These are phyloP conservation scores for Salticus scenicus DNA, from an alignment of 2,888 invertebrate genomes.

Conservation along the genomic window DNA sequence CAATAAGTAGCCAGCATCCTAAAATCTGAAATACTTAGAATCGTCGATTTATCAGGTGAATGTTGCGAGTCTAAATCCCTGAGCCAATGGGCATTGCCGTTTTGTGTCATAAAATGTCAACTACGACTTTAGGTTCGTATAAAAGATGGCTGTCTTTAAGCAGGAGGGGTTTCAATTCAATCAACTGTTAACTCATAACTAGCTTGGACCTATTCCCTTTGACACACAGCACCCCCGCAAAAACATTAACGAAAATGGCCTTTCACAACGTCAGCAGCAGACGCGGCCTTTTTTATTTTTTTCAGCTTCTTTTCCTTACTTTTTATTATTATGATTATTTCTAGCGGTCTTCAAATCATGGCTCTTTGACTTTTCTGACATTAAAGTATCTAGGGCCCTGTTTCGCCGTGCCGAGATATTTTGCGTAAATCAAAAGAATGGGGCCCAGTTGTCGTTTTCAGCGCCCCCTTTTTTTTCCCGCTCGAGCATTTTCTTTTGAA, in stretches of 20 bases:
- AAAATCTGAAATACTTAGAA: background rate
- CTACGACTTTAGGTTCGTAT: slow-evolving; percentile 66
- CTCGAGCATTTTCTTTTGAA: background rate
- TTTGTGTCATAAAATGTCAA: slow-evolving; percentile 68
- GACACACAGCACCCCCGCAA: slow-evolving; percentile 53
- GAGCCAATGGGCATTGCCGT: slow-evolving; percentile 62
- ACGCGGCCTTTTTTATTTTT: background rate
- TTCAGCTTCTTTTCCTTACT: background rate
- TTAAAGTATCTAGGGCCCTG: slow-evolving; percentile 60
- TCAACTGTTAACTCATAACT: slow-evolving; percentile 70
- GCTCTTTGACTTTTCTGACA: slow-evolving; percentile 57
- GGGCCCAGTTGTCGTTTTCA: slow-evolving; percentile 59
- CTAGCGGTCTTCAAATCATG: slow-evolving; percentile 66
- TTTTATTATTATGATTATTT: slow-evolving; percentile 49
- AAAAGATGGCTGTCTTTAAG: slow-evolving; percentile 68
- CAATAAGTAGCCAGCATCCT: slow-evolving; percentile 22
- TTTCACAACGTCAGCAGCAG: slow-evolving; percentile 55
- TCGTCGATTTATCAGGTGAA: slow-evolving; percentile 60
- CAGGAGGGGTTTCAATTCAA: slow-evolving; percentile 68
- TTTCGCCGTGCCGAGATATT: slow-evolving; percentile 57
- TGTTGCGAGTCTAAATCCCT: slow-evolving; percentile 34
- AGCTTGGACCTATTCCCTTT: slow-evolving; percentile 53
- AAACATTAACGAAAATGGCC: slow-evolving; percentile 66
- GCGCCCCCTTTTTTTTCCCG: slow-evolving; percentile 10
- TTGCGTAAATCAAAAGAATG: slow-evolving; percentile 69